Evolutionary conservation across 2,113 vertebrate genomes (phyloP).

Genomic region (Glaucidium brasilianum): DNA sequence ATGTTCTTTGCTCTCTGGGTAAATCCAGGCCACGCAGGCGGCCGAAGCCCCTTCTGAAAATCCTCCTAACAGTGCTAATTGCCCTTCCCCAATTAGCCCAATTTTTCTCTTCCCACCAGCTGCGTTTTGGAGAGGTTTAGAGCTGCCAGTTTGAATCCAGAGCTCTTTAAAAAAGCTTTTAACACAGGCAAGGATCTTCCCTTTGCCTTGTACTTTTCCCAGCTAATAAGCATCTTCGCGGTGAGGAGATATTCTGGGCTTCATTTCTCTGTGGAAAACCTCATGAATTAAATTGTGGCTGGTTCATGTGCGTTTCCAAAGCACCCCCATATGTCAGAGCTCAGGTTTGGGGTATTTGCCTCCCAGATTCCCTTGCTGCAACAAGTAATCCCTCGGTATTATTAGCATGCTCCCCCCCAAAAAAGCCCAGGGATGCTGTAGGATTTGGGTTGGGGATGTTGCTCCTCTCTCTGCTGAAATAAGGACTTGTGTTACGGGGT

Average conservation of each 20-base stretch:
- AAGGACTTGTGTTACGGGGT: background rate
- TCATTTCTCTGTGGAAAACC: rapidly evolving
- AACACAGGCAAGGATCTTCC: background rate
- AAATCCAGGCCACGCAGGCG: background rate
- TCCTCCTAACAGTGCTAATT: background rate
- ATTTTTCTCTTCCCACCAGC: background rate
- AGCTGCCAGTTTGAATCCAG: background rate
- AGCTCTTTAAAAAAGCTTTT: background rate
- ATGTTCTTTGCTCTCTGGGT: background rate
- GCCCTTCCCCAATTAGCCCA: conserved; percentile 20
- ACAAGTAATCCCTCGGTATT: background rate
- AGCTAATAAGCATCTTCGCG: background rate
- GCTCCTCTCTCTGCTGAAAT: background rate
- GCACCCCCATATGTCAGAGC: background rate
- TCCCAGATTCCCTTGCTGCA: background rate
- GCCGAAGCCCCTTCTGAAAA: background rate
- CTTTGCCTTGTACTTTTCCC: background rate
- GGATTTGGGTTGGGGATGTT: background rate
- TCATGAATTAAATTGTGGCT: rapidly evolving
- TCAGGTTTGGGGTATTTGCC: background rate
- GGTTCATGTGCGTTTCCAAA: rapidly evolving
- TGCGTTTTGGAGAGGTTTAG: background rate
- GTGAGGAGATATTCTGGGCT: rapidly evolving
- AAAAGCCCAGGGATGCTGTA: background rate
- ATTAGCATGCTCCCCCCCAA: rapidly evolving